phyloP scores from a whole-genome alignment of 2,888 invertebrate genomes.

The Drosophila anomelani region DNA sequence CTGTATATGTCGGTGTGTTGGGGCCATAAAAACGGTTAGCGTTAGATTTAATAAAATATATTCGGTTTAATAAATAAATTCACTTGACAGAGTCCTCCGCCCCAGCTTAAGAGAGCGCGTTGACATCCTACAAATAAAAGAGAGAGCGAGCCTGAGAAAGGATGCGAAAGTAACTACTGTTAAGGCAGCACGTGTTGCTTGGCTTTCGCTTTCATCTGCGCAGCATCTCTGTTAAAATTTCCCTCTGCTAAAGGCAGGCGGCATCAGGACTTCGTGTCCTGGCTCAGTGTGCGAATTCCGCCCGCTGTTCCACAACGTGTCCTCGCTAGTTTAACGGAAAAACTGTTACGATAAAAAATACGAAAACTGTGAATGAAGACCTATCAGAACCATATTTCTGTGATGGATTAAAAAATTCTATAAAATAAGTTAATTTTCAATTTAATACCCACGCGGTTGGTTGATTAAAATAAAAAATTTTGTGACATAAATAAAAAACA shows the following conservation, averaged over 20 bases:
- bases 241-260: conserved; percentile 27
- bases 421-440: not conserved
- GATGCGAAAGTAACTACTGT: not conserved
- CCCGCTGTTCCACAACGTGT: conserved; percentile 28
- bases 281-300: conserved; percentile 22
- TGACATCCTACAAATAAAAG: not conserved
- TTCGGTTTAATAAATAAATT: conserved; percentile 57
- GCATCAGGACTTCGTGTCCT: conserved; percentile 17
- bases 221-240: conserved; percentile 68
- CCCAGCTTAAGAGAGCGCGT: conserved; percentile 48
- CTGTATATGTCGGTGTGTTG: not conserved
- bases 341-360: conserved; percentile 14
- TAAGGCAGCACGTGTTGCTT: conserved; percentile 62
- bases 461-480: conserved; percentile 7
- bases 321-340: not conserved
- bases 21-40: conserved; percentile 44
- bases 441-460: conserved; percentile 1
- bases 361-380: conserved; percentile 2
- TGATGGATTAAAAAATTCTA: not conserved
- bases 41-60: conserved; percentile 67
- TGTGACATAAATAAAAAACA: not conserved
- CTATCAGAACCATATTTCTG: not conserved
- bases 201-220: conserved; percentile 40
- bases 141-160: not conserved
- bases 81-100: not conserved